Evolutionary conservation across 2,797 vertebrate species (phyloP).

Genomic region (Menidia menidia): DNA sequence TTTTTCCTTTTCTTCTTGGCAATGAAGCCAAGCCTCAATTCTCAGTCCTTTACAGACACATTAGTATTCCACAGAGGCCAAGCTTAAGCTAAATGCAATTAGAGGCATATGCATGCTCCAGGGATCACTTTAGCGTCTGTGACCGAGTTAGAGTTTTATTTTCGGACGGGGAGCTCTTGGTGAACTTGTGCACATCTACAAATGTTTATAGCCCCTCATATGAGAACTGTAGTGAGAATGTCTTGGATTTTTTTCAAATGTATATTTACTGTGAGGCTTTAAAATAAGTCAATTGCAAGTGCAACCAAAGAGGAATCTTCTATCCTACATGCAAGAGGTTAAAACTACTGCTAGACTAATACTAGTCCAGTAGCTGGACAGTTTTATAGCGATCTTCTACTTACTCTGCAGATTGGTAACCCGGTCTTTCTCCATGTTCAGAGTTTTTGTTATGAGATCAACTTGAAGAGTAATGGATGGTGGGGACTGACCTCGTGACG

Average conservation of each 20-base stretch:
- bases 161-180: slow-evolving; percentile 3
- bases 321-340: not conserved
- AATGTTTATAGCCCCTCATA: slow-evolving; percentile 5
- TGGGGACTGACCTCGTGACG: too few species aligned
- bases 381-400: not conserved
- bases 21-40: slow-evolving; percentile 23
- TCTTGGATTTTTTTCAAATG: not conserved
- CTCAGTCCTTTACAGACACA: slow-evolving; percentile 30
- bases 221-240: not conserved
- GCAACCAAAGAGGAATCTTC: not conserved
- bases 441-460: too few species aligned
- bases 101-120: slow-evolving; percentile 57
- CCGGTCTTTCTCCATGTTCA: too few species aligned
- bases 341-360: not conserved
- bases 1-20: slow-evolving; percentile 23
- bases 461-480: too few species aligned
- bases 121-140: slow-evolving; percentile 44
- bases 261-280: too few species aligned
- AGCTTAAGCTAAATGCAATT: slow-evolving; percentile 58
- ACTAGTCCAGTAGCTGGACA: not conserved
- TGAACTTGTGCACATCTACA: not conserved
- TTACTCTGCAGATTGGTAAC: too few species aligned
- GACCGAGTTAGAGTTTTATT: slow-evolving; percentile 32
- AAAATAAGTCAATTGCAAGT: not conserved
- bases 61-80: slow-evolving; percentile 61